Percentiles rank a stretch among this genome's conserved stretches.
phyloP scores from a whole-genome alignment of 2,797 vertebrate genomes.

The Cossypha dichroa region DNA sequence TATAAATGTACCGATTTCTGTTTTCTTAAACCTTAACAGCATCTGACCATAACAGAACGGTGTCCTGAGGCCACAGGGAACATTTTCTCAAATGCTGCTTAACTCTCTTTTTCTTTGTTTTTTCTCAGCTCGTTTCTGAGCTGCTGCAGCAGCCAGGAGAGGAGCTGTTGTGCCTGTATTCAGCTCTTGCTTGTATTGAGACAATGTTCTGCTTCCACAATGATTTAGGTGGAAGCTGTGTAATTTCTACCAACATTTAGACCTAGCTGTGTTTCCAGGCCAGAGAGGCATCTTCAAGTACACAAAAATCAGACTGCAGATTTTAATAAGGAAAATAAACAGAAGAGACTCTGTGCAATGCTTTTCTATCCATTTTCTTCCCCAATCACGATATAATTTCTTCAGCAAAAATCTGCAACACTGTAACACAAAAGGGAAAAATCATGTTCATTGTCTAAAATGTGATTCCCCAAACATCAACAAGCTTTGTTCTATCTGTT shows the following conservation, averaged over 20 bases:
- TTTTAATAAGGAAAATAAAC: not conserved
- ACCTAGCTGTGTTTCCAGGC: not conserved
- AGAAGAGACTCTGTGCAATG: not conserved
- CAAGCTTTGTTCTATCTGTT: not conserved
- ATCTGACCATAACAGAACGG: not conserved
- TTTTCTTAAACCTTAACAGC: slow-evolving; percentile 6
- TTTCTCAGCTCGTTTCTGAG: not conserved
- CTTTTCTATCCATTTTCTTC: not conserved
- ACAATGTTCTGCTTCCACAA: not conserved
- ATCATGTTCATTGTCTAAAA: not conserved
- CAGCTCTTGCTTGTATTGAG: not conserved
- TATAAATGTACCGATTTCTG: not conserved
- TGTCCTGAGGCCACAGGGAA: slow-evolving; percentile 20
- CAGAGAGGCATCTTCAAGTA: not conserved
- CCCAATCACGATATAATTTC: not conserved
- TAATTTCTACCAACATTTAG: not conserved
- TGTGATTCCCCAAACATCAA: fast-evolving
- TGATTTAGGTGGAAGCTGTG: not conserved
- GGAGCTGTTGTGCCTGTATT: slow-evolving; percentile 9
- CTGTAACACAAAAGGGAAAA: not conserved
- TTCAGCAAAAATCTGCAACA: not conserved
- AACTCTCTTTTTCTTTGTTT: not conserved
- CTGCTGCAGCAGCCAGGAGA: not conserved
- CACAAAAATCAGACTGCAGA: not conserved
- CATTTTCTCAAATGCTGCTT: not conserved